Base-by-base conservation (phyloP, 1,140 invertebrate genomes). In the Philotrypesis tridentata region DNA sequence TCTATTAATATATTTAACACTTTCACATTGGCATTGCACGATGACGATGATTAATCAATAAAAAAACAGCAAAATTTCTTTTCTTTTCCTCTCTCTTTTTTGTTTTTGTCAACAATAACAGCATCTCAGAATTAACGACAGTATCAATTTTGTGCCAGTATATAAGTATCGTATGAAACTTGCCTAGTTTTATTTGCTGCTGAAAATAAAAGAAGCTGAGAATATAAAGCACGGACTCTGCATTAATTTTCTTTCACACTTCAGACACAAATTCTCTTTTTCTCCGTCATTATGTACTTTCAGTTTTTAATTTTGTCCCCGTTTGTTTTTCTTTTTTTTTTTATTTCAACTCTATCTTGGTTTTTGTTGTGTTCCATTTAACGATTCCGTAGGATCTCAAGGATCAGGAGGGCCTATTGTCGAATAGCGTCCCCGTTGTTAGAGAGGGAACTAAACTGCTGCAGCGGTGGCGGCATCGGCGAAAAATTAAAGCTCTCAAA, bases 351-450 rank as follows among this genome's bases (percentile, higher is more conserved):
- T 65, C 61, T 65, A 65, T 65, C 61, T 65, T 40, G 55, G 68
- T 80, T 80, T 55, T 63, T 74, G 84, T 83, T 84, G 82, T 87
- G 85, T 84, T 85, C 82, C 80, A 82, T 65, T 55, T 83, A 85
- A 85, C 84, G 81, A 82, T 79, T 86, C 83, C 84, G 85, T 86
- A 87, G 84, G 86, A 80, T 83, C 82, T 81, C 82, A 85, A 84
- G 84, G 85, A 79, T 67, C n/a, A 79, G 76, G 82, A 79, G 76
- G 75, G 67, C 33, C 68, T 65, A 73, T 73, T 82, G 60, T 76
- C 72, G 63, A 82, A 29, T 75, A 75, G 63, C 72, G 80, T 63
- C 65, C 80, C 71, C 55, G 63, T 82, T 79, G 81, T 82, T 82
- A 82, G 75, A 63, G 73, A 78, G 75, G 80, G 81, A 82, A 60